These are phyloP conservation scores for Pomacea canaliculata DNA, from an alignment of 2,888 invertebrate species.

Conservation along the genomic window DNA sequence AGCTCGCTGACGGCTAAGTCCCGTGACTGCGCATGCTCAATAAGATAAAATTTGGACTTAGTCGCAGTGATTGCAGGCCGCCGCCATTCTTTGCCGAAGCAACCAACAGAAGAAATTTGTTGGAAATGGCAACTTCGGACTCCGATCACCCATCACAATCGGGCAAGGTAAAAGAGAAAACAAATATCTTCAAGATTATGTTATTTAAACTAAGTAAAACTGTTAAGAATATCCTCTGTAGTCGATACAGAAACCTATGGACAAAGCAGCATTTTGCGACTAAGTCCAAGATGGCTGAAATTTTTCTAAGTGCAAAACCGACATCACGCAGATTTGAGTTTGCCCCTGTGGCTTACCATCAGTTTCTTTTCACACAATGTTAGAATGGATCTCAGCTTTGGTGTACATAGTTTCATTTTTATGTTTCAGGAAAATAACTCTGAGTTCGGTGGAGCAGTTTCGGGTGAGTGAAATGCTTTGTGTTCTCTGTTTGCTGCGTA, in stretches of 20 bases:
- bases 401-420: conserved; percentile 5
- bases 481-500: conserved; percentile 8
- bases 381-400: neutral
- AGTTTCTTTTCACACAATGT: neutral
- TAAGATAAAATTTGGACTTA: conserved; percentile 50
- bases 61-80: conserved; percentile 39
- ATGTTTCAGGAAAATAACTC: conserved; percentile 32
- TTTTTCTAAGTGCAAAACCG: conserved; percentile 57
- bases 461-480: conserved; percentile 29
- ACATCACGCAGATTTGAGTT: conserved; percentile 30
- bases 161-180: conserved; percentile 38
- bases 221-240: neutral
- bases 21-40: conserved; percentile 53
- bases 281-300: conserved; percentile 64
- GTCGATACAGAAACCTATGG: conserved; percentile 13
- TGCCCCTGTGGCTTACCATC: conserved; percentile 26
- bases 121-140: conserved; percentile 40
- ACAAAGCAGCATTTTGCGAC: conserved; percentile 42
- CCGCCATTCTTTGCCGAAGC: conserved; percentile 36
- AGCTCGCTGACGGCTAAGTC: conserved; percentile 24
- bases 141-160: conserved; percentile 32
- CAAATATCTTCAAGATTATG: conserved; percentile 23
- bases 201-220: neutral
- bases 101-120: conserved; percentile 31
- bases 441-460: conserved; percentile 13